Conservation (phyloP, 1,140 invertebrate species). For the Drosophila quadrilineata region DNA sequence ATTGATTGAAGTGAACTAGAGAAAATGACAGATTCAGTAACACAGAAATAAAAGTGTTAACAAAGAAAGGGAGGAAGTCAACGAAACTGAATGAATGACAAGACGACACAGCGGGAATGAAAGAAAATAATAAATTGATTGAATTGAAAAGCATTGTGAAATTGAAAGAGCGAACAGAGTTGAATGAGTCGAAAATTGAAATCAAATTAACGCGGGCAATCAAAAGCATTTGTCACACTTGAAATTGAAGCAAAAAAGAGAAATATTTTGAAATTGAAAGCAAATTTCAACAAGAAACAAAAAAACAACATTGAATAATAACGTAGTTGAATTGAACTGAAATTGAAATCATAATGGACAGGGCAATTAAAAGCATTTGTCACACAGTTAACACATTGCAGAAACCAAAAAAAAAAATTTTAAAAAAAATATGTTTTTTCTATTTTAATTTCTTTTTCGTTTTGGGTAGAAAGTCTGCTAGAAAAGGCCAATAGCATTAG, state of each 20-base stretch:
- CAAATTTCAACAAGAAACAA: no score
- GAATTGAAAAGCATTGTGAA: conserved; percentile 1
- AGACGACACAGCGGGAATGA: conserved; percentile 30
- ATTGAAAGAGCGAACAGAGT: not conserved
- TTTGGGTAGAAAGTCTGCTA: conserved; percentile 30
- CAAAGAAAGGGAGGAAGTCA: conserved; percentile 1
- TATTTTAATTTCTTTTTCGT: no score
- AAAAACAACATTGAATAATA: no score
- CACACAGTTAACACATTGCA: no score
- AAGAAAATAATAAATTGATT: not conserved
- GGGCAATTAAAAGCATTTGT: no score
- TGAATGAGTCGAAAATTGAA: conserved; percentile 13
- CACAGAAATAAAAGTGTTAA: not conserved
- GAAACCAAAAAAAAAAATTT: no score
- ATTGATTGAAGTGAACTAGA: not conserved
- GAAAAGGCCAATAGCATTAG: no score
- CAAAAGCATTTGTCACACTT: conserved; percentile 62
- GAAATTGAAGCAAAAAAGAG: no score
- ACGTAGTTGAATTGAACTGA: no score
- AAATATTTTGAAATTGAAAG: no score
- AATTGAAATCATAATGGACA: no score
- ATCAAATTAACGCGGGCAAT: conserved; percentile 60
- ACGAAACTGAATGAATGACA: conserved; percentile 28
- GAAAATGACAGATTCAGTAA: conserved; percentile 22
- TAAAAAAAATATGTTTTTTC: no score